Percentiles rank a stretch among this genome's conserved stretches.
These are phyloP conservation scores for Pocillopora verrucosa DNA, from an alignment of 64 coral and sea anemone species.

Conservation along the genomic window DNA sequence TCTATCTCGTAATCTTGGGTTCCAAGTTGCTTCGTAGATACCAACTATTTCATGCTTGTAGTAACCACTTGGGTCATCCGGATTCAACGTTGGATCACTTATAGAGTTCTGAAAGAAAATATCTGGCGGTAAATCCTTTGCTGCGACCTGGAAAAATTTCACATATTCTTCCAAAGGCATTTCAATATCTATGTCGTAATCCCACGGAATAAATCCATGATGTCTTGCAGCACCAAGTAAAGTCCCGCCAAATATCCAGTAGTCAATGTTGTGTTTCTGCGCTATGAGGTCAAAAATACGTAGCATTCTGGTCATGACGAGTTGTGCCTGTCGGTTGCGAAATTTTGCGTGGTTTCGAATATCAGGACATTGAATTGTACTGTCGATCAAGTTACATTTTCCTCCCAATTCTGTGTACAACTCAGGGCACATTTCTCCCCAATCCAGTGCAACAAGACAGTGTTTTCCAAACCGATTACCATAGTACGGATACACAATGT, in stretches of 20 bases:
- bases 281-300: slow-evolving; percentile 19
- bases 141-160: slow-evolving; percentile 10
- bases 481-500: neutral
- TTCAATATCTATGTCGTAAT: slow-evolving; percentile 44
- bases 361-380: slow-evolving; percentile 20
- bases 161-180: slow-evolving; percentile 36
- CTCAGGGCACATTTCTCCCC: slow-evolving; percentile 44
- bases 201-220: slow-evolving; percentile 55
- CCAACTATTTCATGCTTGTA: slow-evolving; percentile 18
- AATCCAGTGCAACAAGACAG: neutral
- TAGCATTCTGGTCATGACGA: slow-evolving; percentile 49
- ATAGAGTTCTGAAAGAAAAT: slow-evolving; percentile 51
- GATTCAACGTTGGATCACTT: slow-evolving; percentile 11
- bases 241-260: slow-evolving; percentile 44
- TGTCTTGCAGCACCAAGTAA: slow-evolving; percentile 46
- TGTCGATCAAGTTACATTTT: neutral
- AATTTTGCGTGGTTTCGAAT: neutral
- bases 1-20: slow-evolving; percentile 39
- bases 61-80: neutral
- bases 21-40: slow-evolving; percentile 39
- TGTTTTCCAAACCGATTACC: neutral
- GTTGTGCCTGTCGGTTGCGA: slow-evolving; percentile 16
- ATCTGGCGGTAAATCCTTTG: slow-evolving; percentile 17
- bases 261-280: slow-evolving; percentile 9
- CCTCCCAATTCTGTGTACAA: slow-evolving; percentile 56